phyloP scores from a whole-genome alignment of 2,113 vertebrate genomes.

The Xiphophorus maculatus region DNA sequence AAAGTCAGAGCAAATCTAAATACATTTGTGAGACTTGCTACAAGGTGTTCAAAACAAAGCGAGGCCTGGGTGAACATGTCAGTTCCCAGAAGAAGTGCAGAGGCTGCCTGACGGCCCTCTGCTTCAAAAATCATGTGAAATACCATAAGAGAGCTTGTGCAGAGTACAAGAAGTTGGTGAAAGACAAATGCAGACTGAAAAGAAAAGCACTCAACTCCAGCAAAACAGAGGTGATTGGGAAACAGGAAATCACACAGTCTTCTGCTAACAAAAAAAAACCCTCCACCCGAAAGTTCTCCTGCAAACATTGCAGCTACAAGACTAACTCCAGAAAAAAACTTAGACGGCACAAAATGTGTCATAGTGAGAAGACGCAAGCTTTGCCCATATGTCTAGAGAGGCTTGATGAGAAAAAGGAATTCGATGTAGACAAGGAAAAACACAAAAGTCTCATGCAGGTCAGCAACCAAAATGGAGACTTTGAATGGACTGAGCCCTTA shows the following conservation, averaged over 20 bases:
- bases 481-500: constrained; percentile 42
- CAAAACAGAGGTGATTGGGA: background rate
- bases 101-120: constrained; percentile 45
- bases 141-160: background rate
- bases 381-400: constrained; percentile 39
- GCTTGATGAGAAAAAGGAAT: background rate
- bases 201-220: background rate
- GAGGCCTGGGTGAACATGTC: constrained; percentile 29
- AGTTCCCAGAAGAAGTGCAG: constrained; percentile 47
- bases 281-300: background rate
- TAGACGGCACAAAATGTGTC: constrained; percentile 5
- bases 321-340: background rate
- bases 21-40: constrained; percentile 43
- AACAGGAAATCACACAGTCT: background rate
- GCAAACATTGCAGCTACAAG: constrained; percentile 7
- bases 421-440: constrained; percentile 10
- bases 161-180: background rate
- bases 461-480: background rate
- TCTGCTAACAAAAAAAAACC: background rate
- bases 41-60: constrained; percentile 25
- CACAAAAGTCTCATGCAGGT: background rate
- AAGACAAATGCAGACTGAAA: background rate
- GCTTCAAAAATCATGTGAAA: background rate
- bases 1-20: accelerated
- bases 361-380: constrained; percentile 4